Base-by-base conservation (phyloP, 1,140 invertebrate genomes). In the Tetragonula clypearis region DNA sequence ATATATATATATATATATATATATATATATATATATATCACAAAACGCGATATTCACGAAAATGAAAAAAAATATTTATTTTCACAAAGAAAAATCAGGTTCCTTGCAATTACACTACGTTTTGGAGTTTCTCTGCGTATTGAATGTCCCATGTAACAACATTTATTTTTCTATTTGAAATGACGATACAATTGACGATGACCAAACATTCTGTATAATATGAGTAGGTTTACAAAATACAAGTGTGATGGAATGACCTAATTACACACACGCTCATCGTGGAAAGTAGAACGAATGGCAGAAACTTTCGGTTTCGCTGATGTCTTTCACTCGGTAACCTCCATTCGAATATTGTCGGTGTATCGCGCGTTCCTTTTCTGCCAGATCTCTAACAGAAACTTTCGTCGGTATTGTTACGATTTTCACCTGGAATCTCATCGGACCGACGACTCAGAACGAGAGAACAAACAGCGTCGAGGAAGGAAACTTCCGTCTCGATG, bases 251-350 rank as follows among this genome's bases (percentile, higher is more conserved):
- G 56, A 82, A 30, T 74, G 86, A 91, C 87, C 90, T 35, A 86
- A 90, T 91, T 89, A 85, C 69, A 76, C 84, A 78, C 21, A 60
- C 56, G 60, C n/a, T 69, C 68, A 35, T 80, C 84, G 78, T 91
- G 87, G 91, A 91, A 91, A 91, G 91, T 91, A 86, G 91, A 88
- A 79, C 91, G 85, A 86, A 66, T 84, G 76, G 79, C 21, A 60
- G 58, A 90, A 30, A 91, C 91, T 91, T 91, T 91, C 90, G 77
- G 75, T 91, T 91, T 91, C 88, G 90, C 87, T 82, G 77, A 58
- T 23, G 84, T 88, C 88, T 90, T 90, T 91, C 89, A 86, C 90
- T 91, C 69, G 75, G 79, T 83, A 86, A 86, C 85, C 86, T 87
- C 84, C 62, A 85, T 86, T 87, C 65, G 53, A 21, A 65, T 21